Conservation (phyloP, 2,113 vertebrate genomes). For the Takifugu bimaculatus region DNA sequence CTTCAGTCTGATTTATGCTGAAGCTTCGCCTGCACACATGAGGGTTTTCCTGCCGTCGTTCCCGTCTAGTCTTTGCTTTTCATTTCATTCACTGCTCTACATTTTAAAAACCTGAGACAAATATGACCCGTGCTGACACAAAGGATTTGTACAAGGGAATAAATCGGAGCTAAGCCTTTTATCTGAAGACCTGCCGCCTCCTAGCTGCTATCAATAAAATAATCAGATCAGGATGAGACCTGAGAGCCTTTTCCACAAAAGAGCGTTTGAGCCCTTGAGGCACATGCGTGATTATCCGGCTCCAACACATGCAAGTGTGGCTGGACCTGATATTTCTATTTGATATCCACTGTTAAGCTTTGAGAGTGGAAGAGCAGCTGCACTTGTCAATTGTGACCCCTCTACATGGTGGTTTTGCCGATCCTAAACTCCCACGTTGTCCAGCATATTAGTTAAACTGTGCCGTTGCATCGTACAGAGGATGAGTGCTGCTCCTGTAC, state of each 20-base stretch:
- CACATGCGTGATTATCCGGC: slow-evolving; percentile 23
- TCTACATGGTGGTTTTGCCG: too few relatives aligned
- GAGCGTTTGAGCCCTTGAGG: slow-evolving; percentile 36
- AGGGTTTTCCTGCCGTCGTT: slow-evolving; percentile 54
- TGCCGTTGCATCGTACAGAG: slow-evolving; percentile 19
- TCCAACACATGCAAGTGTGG: slow-evolving; percentile 17
- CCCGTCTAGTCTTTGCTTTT: slow-evolving; percentile 20
- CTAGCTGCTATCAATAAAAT: slow-evolving; percentile 50
- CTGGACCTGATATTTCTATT: slow-evolving; percentile 52
- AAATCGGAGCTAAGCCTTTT: slow-evolving; percentile 43
- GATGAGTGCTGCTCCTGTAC: slow-evolving; percentile 12
- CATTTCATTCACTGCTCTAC: slow-evolving; percentile 17
- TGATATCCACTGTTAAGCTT: slow-evolving; percentile 41
- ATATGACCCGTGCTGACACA: slow-evolving; percentile 39
- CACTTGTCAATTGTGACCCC: too few relatives aligned
- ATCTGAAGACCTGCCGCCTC: slow-evolving; percentile 47
- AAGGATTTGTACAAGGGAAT: slow-evolving; percentile 49
- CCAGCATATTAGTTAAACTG: slow-evolving; percentile 31
- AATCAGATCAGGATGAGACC: slow-evolving; percentile 59
- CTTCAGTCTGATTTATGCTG: slow-evolving; percentile 70
- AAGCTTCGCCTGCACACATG: slow-evolving; percentile 49
- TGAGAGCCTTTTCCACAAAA: slow-evolving; percentile 36
- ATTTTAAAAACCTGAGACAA: slow-evolving; percentile 34
- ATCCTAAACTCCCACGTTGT: slow-evolving; percentile 22
- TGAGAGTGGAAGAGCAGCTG: too few relatives aligned